A percentile compares a stretch with the other conserved stretches of the same genome.
Evolutionary conservation across 2,888 invertebrate species (phyloP).

Genomic region (Macrosoma leucophasiata): DNA sequence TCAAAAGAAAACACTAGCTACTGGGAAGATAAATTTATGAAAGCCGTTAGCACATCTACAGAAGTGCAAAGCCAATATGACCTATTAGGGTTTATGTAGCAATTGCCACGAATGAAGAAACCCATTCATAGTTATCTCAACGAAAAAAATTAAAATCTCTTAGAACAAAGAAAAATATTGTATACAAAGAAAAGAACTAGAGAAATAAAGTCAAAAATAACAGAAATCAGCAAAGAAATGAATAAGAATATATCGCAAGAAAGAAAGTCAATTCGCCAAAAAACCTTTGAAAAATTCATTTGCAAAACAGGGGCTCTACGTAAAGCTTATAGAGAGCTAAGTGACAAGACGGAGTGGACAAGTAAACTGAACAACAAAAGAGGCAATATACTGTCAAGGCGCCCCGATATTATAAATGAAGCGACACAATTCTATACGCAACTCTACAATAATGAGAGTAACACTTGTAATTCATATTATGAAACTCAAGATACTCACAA

Average conservation of each 20-base stretch:
- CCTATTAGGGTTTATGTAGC: too few relatives aligned
- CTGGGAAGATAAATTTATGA: too few relatives aligned
- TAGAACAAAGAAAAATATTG: too few relatives aligned
- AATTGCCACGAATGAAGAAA: too few relatives aligned
- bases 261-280: not conserved
- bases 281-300: not conserved
- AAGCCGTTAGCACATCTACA: too few relatives aligned
- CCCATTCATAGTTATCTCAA: too few relatives aligned
- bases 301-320: not conserved
- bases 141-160: too few relatives aligned
- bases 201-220: not conserved
- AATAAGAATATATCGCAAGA: not conserved
- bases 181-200: not conserved
- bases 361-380: slow-evolving; percentile 14
- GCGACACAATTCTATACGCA: slow-evolving; percentile 14
- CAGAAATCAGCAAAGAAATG: not conserved
- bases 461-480: not conserved
- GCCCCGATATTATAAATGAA: slow-evolving; percentile 18
- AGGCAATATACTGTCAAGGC: slow-evolving; percentile 7
- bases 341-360: too few relatives aligned
- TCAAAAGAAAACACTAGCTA: not conserved
- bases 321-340: not conserved
- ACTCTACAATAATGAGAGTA: slow-evolving; percentile 5
- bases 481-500: not conserved
- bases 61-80: too few relatives aligned